Conservation (phyloP, 2,797 vertebrate species). For the Syndactyla subalaris region DNA sequence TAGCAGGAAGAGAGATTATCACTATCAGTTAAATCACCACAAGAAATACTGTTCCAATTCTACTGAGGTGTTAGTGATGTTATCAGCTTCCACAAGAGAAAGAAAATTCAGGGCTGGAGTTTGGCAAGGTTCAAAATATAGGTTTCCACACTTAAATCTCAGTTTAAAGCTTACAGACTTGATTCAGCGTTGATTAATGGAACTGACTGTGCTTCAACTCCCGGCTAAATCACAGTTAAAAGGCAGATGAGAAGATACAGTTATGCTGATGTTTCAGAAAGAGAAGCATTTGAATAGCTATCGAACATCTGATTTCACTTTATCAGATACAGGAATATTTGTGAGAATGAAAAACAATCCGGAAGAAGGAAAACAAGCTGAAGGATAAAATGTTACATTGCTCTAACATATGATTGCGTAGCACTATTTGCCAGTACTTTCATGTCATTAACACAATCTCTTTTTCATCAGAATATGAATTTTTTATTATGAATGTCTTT, state of each 20-base stretch:
- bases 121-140: background rate
- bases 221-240: background rate
- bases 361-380: background rate
- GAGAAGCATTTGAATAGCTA: background rate
- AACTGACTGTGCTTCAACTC: background rate
- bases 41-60: conserved; percentile 18
- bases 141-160: background rate
- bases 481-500: conserved; percentile 18
- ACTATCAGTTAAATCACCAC: background rate
- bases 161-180: background rate
- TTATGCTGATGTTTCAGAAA: background rate
- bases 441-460: background rate
- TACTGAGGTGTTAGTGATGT: background rate
- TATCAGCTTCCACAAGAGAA: conserved; percentile 12
- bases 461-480: conserved; percentile 42
- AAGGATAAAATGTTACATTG: background rate
- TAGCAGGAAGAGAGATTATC: background rate
- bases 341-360: background rate
- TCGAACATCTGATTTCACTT: background rate
- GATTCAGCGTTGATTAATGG: background rate
- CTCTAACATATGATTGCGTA: background rate
- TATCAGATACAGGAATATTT: background rate
- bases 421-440: background rate
- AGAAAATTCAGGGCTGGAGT: background rate
- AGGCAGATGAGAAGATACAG: background rate